Conservation (phyloP, 2,113 vertebrate genomes). For the Hemicordylus capensis region DNA sequence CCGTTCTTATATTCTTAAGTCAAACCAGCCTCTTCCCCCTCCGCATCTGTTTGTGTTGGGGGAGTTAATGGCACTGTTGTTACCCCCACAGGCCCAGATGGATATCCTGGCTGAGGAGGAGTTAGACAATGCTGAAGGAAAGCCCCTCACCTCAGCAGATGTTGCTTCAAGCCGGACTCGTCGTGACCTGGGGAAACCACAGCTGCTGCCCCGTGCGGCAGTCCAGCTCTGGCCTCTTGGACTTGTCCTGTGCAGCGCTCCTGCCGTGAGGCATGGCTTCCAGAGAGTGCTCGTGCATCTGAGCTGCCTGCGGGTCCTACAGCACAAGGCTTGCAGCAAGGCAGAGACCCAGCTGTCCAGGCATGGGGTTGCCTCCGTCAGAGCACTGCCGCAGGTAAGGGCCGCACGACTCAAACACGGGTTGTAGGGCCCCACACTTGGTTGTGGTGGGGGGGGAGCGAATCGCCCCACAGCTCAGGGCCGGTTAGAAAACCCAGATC, state of each 20-base stretch:
- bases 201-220: conserved; percentile 59
- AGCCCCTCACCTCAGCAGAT: background rate
- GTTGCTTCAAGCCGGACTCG: conserved; percentile 21
- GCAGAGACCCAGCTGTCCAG: conserved; percentile 75
- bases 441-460: background rate
- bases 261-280: conserved; percentile 61
- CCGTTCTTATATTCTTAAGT: background rate
- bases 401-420: rapidly evolving
- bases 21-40: background rate
- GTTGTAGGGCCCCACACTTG: background rate
- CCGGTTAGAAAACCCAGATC: too few species aligned
- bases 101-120: conserved; percentile 84
- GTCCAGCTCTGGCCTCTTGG: conserved; percentile 86
- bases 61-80: too few species aligned
- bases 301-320: conserved; percentile 78
- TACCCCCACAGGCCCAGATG: conserved; percentile 72
- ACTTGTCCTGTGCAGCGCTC: conserved; percentile 82
- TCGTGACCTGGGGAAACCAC: conserved; percentile 34
- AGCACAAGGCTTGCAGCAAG: conserved; percentile 56
- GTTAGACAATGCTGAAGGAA: conserved; percentile 81
- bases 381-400: conserved; percentile 89
- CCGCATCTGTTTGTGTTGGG: background rate
- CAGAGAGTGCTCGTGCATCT: conserved; percentile 81
- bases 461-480: too few species aligned
- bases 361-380: conserved; percentile 84